Evolutionary conservation across 2,113 vertebrate genomes (phyloP).

Genomic region (Leuciscus idus): DNA sequence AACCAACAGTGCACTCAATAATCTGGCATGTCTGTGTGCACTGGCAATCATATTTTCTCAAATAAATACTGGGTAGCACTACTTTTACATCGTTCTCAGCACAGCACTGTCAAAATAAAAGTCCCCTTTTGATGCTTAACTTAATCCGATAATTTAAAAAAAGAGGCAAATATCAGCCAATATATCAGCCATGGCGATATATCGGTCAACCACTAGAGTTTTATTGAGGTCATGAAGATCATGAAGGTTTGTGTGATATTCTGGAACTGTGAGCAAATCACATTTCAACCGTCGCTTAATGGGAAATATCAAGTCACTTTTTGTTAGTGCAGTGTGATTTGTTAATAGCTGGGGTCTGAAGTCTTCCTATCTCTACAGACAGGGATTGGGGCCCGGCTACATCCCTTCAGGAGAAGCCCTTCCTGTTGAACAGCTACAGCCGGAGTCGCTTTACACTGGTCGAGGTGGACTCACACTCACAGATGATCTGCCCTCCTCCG

Average conservation of each 20-base stretch:
- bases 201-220: background rate
- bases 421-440: constrained; percentile 78
- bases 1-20: too few species aligned
- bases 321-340: background rate
- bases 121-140: too few species aligned
- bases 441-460: constrained; percentile 83
- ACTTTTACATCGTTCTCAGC: too few species aligned
- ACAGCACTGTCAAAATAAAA: too few species aligned
- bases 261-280: background rate
- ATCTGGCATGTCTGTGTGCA: too few species aligned
- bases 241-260: background rate
- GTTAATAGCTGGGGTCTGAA: background rate
- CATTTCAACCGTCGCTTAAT: background rate
- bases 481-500: constrained; percentile 86
- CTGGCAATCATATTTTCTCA: too few species aligned
- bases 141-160: too few species aligned
- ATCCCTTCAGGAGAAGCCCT: constrained; percentile 80
- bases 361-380: constrained; percentile 71
- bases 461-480: constrained; percentile 82
- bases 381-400: constrained; percentile 81
- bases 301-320: background rate
- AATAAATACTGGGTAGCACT: too few species aligned
- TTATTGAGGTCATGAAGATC: too few species aligned
- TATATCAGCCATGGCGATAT: background rate
- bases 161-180: background rate